Evolutionary conservation across 2,888 invertebrate genomes (phyloP), one percentile per base, ranked within the genome.

Genomic region (Cinara cedri): DNA sequence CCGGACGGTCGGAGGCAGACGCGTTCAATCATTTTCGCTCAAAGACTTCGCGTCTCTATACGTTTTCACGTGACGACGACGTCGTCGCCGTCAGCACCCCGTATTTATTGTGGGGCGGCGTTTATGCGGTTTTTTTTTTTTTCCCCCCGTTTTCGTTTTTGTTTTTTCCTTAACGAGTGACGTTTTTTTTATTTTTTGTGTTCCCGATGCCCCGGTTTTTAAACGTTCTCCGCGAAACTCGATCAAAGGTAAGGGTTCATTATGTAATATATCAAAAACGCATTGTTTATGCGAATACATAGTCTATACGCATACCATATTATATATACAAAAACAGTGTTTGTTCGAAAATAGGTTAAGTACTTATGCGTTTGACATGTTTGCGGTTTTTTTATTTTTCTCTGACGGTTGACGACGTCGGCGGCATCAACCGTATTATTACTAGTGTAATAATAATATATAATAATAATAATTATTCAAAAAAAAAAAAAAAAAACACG

Each of bases 331-430:
- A 34, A 34, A 26, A 16, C n/a, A n/a, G n/a, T n/a, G n/a, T 60
- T 60, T 16, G 26, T 24, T 26, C 60, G 60, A 8, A 60, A 60
- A 60, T 60, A 60, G 60, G 60, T 60, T 60, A 60, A 60, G 60
- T 26, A n/a, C n/a, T n/a, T n/a, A 34, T 34, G n/a, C 10, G 26
- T 60, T 26, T 57, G 57, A 57, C 21, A 57, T 9, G 16, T 57
- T 57, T 6, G 24, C 21, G 24, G n/a, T n/a, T n/a, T n/a, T 57
- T 60, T 24, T 14, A 26, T 60, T 60, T 60, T 16, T 16, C 60
- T 26, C 26, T 16, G 26, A 24, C 60, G 16, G 26, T 60, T 16
- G 16, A 60, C n/a, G 10, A 24, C 26, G 3, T 34, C 34, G 34
- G 34, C 34, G 34, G 34, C 34, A 34, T 34, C 6, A 4, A 34